Evolutionary conservation across 2,888 invertebrate genomes (phyloP), one percentile per base, ranked within the genome.

Genomic region (Chouioia cunea): DNA sequence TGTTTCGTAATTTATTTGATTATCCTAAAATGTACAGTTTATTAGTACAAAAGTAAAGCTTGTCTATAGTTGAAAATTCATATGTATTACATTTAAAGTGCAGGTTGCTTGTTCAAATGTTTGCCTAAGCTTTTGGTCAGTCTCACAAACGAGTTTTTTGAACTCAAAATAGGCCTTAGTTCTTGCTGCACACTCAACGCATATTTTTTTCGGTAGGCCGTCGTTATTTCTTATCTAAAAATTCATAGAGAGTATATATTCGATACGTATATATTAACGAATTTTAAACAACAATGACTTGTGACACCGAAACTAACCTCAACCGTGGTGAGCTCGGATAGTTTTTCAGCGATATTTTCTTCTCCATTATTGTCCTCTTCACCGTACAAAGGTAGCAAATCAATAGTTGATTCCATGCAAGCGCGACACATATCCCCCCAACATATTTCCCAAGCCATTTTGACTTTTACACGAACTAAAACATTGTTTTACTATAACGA

Each of bases 321-420:
- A 56, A 81, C 79, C 2, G 80, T 80, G 2, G 85, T 76, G 12
- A 85, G 70, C 71, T 84, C 82, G 0, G 81, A 75, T 14, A 85
- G 80, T 76, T 85, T 85, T 43, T 76, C 75, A 0, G 82, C 76
- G 15, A 85, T 23, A 47, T 70, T 75, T 75, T 81, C 80, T 63
- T 81, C 81, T 16, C 73, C 75, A 36, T 76, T 77, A 36, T 81
- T 78, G 16, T 73, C 74, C 18, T 78, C 77, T 54, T 82, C 81
- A 23, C 80, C 81, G 59, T 80, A 85, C 81, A 85, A 81, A 4
- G 83, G 78, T 46, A 84, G 64, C 64, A 85, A 77, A 20, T 77
- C 76, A 44, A 83, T 80, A 50, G 81, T 82, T 12, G 79, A 79
- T 76, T 80, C 80, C 85, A 85, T 85, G 62, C 85, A 85, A 1